Evolutionary conservation across 2,888 invertebrate species (phyloP).

Genomic region (Chalcosyrphus nemorum): DNA sequence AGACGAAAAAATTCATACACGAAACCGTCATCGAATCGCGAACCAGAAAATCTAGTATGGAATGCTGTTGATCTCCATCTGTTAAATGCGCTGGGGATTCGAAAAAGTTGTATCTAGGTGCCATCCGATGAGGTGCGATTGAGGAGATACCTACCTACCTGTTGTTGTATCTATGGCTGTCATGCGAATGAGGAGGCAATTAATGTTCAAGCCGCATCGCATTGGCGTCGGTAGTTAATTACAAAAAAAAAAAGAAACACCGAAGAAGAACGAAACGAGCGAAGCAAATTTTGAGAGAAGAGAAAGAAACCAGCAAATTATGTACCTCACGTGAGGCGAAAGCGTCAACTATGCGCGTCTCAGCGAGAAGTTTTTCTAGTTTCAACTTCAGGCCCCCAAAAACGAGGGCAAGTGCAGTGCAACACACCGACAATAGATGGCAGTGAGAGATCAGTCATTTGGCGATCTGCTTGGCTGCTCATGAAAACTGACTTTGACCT

Average conservation of each 20-base stretch:
- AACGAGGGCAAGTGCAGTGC: slow-evolving; percentile 65
- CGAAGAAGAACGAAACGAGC: neutral
- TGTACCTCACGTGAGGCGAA: slow-evolving; percentile 29
- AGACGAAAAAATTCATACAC: slow-evolving; percentile 34
- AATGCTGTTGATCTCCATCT: slow-evolving; percentile 65
- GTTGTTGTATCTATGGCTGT: slow-evolving; percentile 17
- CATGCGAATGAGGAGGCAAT: slow-evolving; percentile 48
- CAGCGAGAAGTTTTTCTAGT: slow-evolving; percentile 56
- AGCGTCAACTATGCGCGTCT: slow-evolving; percentile 58
- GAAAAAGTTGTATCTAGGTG: slow-evolving; percentile 24
- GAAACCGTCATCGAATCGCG: slow-evolving; percentile 43
- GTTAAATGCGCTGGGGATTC: slow-evolving; percentile 10
- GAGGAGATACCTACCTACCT: slow-evolving; percentile 7
- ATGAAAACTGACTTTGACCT: slow-evolving; percentile 59
- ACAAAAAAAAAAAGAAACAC: slow-evolving; percentile 1
- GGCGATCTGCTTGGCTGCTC: slow-evolving; percentile 58
- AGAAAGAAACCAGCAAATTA: slow-evolving; percentile 10
- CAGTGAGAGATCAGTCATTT: slow-evolving; percentile 54
- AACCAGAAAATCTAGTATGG: slow-evolving; percentile 61
- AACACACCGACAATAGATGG: slow-evolving; percentile 30
- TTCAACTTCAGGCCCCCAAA: slow-evolving; percentile 34
- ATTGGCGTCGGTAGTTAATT: slow-evolving; percentile 5
- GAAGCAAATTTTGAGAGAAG: slow-evolving; percentile 4
- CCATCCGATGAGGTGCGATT: slow-evolving; percentile 16
- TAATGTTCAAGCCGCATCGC: slow-evolving; percentile 38